Conservation (phyloP, 92 coral and sea anemone species). For the Heteractis magnifica region DNA sequence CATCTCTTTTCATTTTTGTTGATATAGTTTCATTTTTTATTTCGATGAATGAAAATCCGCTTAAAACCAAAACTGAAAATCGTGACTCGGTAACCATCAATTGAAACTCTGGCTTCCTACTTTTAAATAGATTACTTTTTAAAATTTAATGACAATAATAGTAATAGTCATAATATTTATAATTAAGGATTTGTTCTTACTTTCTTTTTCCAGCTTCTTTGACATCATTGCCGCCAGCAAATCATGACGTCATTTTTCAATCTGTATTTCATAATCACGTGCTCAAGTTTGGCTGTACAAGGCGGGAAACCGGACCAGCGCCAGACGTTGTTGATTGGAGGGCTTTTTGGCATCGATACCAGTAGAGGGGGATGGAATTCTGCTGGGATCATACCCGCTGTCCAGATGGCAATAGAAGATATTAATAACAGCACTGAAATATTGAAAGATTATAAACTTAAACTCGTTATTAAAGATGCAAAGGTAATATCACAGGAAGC, state of each 20-base stretch:
- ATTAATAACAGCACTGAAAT: constrained; percentile 55
- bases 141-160: no score
- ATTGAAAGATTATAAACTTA: constrained; percentile 49
- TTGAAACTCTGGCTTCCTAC: no score
- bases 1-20: no score
- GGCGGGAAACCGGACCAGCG: background rate
- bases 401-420: constrained; percentile 71
- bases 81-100: no score
- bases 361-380: constrained; percentile 77
- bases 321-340: constrained; percentile 53
- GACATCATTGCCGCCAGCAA: background rate
- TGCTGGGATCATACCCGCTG: constrained; percentile 69
- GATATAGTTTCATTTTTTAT: no score
- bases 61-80: no score
- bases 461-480: constrained; percentile 60
- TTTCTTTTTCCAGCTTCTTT: background rate
- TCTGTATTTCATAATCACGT: background rate
- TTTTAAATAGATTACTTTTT: no score
- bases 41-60: no score
- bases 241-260: background rate
- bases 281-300: background rate
- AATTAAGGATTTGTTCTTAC: background rate
- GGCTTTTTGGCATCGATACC: constrained; percentile 64
- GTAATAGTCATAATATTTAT: no score
- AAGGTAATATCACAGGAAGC: constrained; percentile 33